Evolutionary conservation across 2,113 vertebrate species (phyloP).

Genomic region (Carassius auratus): DNA sequence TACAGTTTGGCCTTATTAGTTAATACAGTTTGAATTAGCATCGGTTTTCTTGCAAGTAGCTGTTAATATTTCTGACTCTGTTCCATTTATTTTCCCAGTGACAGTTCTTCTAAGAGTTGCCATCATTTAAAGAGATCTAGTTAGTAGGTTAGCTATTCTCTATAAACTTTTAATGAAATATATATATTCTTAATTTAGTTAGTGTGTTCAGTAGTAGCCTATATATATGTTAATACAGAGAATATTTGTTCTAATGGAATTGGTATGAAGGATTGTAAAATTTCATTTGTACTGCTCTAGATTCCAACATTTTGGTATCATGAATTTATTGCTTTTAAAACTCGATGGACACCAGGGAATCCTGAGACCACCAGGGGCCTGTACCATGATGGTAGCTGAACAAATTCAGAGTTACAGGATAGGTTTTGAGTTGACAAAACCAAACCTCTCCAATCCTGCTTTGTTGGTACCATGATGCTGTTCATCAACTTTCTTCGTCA

Average conservation of each 20-base stretch:
- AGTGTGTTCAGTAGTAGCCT: background rate
- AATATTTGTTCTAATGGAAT: background rate
- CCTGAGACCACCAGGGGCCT: background rate
- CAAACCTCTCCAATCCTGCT: too few species aligned
- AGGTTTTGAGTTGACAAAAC: too few species aligned
- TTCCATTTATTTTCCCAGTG: background rate
- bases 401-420: too few species aligned
- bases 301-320: background rate
- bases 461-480: too few species aligned
- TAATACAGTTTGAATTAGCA: background rate
- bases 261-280: background rate
- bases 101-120: background rate
- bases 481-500: too few species aligned
- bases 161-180: background rate
- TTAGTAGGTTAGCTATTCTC: background rate
- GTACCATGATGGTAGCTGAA: too few species aligned
- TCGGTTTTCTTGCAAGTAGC: slow-evolving; percentile 19
- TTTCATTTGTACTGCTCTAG: background rate
- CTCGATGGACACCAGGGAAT: background rate
- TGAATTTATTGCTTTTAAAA: background rate
- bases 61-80: background rate
- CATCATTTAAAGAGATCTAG: background rate
- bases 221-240: too few species aligned
- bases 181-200: background rate
- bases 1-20: background rate